Evolutionary conservation across 2,113 vertebrate species (phyloP), one percentile per base, ranked within the genome.

Genomic region (Elgaria multicarinata): DNA sequence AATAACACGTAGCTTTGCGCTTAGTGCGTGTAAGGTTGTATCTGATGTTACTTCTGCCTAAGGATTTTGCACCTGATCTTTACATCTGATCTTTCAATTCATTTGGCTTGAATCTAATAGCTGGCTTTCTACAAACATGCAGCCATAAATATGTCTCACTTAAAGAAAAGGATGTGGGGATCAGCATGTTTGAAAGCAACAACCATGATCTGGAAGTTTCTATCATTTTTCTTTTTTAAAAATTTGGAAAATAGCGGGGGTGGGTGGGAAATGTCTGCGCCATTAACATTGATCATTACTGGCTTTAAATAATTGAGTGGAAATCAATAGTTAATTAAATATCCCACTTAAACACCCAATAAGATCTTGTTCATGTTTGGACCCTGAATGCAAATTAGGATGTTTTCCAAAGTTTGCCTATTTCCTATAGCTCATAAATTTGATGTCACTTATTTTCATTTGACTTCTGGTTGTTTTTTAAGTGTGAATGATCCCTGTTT

Each of bases 281-380:
- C 90, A 92, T 93, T 92, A 91, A 78, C 93, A 95, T 84, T 31
- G 67, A 90, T 90, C 88, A 89, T 77, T 95, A 84, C 93, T 95
- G 91, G 87, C 91, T 91, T 94, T 93, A 94, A 96, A 93, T 94
- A 94, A 96, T 69, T 93, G 91, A 93, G 90, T 89, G 93, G 72
- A 93, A 94, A 93, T 93, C 95, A 93, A 89, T 83, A 96, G 92
- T 92, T 95, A 94, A 96, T 95, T 95, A 96, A 94, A 95, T 89
- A 90, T 26, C 66, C 69, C 91, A 50, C 84, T 91, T 42, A 71
- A 89, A 86, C 1, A 58, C 53, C 42, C 93, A 62, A 90, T 87
- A 79, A 92, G 77, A 67, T 79, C 31, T 85, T 94, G 95, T 81
- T 81, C 91, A 87, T 89, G 89, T 90, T 94, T 92, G 39, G 44